Base-by-base conservation (phyloP, 2,888 invertebrate genomes). In the Bimastos eiseni region DNA sequence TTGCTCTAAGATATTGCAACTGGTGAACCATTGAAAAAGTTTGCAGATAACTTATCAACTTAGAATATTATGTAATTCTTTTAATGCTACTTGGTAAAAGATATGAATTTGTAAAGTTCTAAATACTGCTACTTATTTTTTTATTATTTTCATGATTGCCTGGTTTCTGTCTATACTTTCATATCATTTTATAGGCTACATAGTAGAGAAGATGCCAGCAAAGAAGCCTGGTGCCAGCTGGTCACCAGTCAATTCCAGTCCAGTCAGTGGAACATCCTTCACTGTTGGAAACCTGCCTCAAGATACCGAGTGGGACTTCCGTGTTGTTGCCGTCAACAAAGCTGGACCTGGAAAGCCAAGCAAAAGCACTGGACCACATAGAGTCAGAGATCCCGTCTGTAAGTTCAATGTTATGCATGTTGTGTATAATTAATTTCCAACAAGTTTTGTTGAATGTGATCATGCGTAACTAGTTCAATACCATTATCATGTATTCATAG, bases 151-250 rank as follows among this genome's bases (percentile, higher is more conserved):
- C n/a, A 0, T 70, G 70, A n/a, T 70, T 70, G n/a, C 49, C 30
- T 70, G 38, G 38, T 34, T 88, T 30, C 36, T 88, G 0, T 36
- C 11, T 19, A 4, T 88, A 11, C 36, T 34, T 88, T 1, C 24
- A 37, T 34, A 41, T 86, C 24, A 8, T 11, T 89, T 41, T 91
- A 83, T 91, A 94, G 95, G 95, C 90, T 95, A 95, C 90, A 88
- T 97, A 94, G 97, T 99, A 92, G 98, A 90, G 84, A 90, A 99
- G 94, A 98, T 98, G 96, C 97, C 98, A 95, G 97, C 98, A 90
- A 98, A 98, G 89, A 97, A 91, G 24, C 92, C 88, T 41, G 84
- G 84, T 34, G 91, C 70, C 36, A 91, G 90, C 90, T 92, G 92
- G 92, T 34, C 33, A 15, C 91, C 92, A 19, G 91, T 91, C 36